Conservation (phyloP, 1,140 invertebrate species). For the Drosophila nikananu region DNA sequence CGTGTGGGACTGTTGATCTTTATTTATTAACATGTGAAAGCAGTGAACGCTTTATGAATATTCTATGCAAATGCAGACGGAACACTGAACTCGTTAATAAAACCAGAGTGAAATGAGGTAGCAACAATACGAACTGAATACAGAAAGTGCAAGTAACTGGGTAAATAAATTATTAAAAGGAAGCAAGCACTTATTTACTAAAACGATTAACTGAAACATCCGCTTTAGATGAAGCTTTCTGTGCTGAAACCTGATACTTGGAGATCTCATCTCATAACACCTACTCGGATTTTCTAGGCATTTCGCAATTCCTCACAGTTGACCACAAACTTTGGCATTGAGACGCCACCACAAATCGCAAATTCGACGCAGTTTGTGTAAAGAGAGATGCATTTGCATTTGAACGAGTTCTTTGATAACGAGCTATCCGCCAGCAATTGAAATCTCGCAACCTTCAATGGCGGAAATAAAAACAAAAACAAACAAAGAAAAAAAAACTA, state of each 20-base stretch:
- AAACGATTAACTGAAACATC: background rate
- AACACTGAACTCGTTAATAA: constrained; percentile 26
- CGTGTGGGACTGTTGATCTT: constrained; percentile 33
- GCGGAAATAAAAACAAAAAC: constrained; percentile 10
- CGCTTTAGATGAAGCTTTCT: background rate
- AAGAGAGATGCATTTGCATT: constrained; percentile 20
- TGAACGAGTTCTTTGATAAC: constrained; percentile 22
- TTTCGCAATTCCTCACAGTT: constrained; percentile 6
- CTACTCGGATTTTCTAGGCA: constrained; percentile 1
- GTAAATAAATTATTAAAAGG: background rate
- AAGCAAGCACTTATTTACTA: background rate
- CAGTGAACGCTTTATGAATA: constrained; percentile 18
- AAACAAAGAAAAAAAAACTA: constrained; percentile 21
- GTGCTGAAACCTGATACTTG: constrained; percentile 2
- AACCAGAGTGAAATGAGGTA: constrained; percentile 7
- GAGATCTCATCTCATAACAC: constrained; percentile 20
- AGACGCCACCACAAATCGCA: constrained; percentile 27
- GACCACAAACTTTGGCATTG: constrained; percentile 25
- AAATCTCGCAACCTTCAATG: constrained; percentile 21
- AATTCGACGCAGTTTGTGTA: constrained; percentile 31
- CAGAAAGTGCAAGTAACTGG: constrained; percentile 9
- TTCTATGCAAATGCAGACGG: constrained; percentile 36
- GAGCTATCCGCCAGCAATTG: constrained; percentile 22
- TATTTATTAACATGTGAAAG: constrained; percentile 24
- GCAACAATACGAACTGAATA: background rate